phyloP scores from a whole-genome alignment of 2,797 vertebrate genomes.

The Poecilia velifera region DNA sequence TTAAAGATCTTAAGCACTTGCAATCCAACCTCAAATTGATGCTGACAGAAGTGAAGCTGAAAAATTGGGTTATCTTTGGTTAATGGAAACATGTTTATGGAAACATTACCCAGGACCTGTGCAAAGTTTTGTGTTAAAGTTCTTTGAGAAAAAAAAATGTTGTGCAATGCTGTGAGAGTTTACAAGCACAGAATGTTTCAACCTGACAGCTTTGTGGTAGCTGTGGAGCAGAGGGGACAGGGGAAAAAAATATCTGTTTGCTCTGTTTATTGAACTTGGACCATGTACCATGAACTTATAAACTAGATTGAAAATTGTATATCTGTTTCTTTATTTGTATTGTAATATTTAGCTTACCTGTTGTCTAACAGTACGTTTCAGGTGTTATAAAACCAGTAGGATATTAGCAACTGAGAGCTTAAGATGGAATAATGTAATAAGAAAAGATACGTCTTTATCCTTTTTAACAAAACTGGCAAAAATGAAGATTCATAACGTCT shows the following conservation, averaged over 20 bases:
- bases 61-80: background rate
- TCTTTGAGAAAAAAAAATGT: constrained; percentile 21
- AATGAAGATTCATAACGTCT: background rate
- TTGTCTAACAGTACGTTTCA: background rate
- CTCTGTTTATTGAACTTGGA: background rate
- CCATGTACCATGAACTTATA: background rate
- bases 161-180: constrained; percentile 18
- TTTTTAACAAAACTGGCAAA: background rate
- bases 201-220: background rate
- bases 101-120: constrained; percentile 9
- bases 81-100: constrained; percentile 18
- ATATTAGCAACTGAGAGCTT: background rate
- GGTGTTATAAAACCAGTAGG: background rate
- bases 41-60: background rate
- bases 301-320: background rate
- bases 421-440: background rate
- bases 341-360: background rate
- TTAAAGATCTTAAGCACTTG: background rate
- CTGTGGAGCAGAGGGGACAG: background rate
- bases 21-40: background rate
- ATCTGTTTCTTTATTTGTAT: background rate
- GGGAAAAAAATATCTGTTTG: background rate
- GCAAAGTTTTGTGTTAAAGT: constrained; percentile 15
- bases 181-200: constrained; percentile 7
- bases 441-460: background rate